phyloP scores from a whole-genome alignment of 2,888 invertebrate genomes.

The Gortyna flavago region DNA sequence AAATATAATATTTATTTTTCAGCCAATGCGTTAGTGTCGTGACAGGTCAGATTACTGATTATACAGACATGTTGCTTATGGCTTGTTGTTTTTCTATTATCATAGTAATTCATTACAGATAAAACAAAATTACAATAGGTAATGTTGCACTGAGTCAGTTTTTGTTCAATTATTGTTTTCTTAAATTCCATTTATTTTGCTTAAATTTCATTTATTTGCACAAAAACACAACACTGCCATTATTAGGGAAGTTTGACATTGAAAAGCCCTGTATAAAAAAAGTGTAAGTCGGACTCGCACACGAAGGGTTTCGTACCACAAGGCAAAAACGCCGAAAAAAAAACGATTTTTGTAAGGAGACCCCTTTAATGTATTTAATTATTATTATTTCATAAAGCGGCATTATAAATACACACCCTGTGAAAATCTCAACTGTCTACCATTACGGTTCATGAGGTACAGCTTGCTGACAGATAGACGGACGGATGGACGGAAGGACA shows the following conservation, averaged over 20 bases:
- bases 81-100: conserved; percentile 74
- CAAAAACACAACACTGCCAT: neutral
- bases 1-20: conserved; percentile 83
- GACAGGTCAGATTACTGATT: conserved; percentile 84
- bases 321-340: too few species aligned
- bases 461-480: too few species aligned
- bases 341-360: too few species aligned
- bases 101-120: neutral
- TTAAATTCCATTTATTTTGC: neutral
- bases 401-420: too few species aligned
- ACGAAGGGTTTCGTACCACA: too few species aligned
- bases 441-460: too few species aligned
- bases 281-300: too few species aligned
- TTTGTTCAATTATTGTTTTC: neutral
- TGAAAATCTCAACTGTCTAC: too few species aligned
- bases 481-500: too few species aligned
- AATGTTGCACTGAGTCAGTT: conserved; percentile 49
- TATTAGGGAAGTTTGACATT: neutral
- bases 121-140: neutral
- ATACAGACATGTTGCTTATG: conserved; percentile 81
- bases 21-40: conserved; percentile 82
- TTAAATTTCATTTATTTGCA: too few species aligned
- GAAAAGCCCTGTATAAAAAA: neutral
- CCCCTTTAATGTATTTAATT: too few species aligned
- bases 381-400: too few species aligned